A percentile compares a stretch with the other conserved stretches of the same genome.
Evolutionary conservation across 2,888 invertebrate species (phyloP).

Genomic region (Syrphus vitripennis): DNA sequence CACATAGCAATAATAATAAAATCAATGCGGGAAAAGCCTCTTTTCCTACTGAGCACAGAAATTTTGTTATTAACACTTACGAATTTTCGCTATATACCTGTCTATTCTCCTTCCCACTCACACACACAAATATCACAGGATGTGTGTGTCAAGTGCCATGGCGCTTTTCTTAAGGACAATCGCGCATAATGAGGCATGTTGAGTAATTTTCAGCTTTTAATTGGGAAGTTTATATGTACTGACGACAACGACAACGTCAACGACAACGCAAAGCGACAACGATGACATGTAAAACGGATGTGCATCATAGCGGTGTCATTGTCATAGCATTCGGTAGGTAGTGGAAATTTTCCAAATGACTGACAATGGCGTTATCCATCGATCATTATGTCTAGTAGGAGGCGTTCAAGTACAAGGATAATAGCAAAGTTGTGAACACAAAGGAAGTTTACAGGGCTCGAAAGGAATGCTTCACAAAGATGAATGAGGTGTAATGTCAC

Average conservation of each 20-base stretch:
- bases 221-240: constrained; percentile 35
- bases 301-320: not conserved
- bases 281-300: not conserved
- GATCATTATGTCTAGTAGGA: constrained; percentile 43
- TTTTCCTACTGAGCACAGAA: constrained; percentile 15
- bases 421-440: constrained; percentile 28
- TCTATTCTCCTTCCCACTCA: not conserved
- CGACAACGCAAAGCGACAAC: not conserved
- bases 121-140: not conserved
- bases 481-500: constrained; percentile 14
- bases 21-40: constrained; percentile 29
- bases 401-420: constrained; percentile 47
- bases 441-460: not conserved
- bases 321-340: not conserved
- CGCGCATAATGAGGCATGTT: constrained; percentile 43
- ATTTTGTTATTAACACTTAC: constrained; percentile 26
- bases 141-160: constrained; percentile 11
- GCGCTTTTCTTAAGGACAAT: constrained; percentile 41
- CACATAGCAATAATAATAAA: constrained; percentile 26
- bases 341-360: constrained; percentile 37
- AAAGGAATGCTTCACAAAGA: not conserved
- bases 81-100: not conserved
- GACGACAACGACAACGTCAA: not conserved
- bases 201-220: constrained; percentile 53
- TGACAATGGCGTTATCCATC: constrained; percentile 44